Conservation (phyloP, 2,888 invertebrate species). For the Chrysina gloriosa region DNA sequence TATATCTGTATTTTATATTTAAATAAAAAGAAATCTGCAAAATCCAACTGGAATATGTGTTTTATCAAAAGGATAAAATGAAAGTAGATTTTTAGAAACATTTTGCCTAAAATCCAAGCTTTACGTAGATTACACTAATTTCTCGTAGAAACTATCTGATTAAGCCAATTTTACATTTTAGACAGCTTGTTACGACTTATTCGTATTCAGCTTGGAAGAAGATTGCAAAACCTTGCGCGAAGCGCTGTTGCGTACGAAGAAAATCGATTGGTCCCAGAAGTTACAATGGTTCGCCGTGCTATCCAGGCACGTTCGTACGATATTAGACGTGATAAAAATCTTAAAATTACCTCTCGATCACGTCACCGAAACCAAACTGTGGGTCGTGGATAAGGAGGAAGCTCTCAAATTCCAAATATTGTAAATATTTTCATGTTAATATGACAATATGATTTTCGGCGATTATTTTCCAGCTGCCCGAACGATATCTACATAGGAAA, state of each 20-base stretch:
- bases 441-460: no score
- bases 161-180: not conserved
- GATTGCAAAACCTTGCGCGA: not conserved
- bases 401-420: constrained; percentile 25
- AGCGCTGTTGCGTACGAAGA: constrained; percentile 17
- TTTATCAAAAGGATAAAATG: no score
- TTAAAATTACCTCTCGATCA: constrained; percentile 14
- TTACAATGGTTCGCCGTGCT: constrained; percentile 6
- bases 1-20: not conserved
- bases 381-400: constrained; percentile 20
- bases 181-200: constrained; percentile 2
- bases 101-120: no score
- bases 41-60: not conserved
- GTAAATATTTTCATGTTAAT: constrained; percentile 5
- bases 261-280: constrained; percentile 15
- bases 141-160: no score
- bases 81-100: no score
- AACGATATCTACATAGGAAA: constrained; percentile 39
- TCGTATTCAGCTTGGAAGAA: constrained; percentile 13
- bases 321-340: not conserved
- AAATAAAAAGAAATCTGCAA: not conserved
- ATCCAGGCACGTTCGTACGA: constrained; percentile 4
- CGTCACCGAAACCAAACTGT: not conserved
- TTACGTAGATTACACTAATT: no score
- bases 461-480: constrained; percentile 34